phyloP scores from a whole-genome alignment of 2,797 vertebrate genomes.

The Australoheros facetus region DNA sequence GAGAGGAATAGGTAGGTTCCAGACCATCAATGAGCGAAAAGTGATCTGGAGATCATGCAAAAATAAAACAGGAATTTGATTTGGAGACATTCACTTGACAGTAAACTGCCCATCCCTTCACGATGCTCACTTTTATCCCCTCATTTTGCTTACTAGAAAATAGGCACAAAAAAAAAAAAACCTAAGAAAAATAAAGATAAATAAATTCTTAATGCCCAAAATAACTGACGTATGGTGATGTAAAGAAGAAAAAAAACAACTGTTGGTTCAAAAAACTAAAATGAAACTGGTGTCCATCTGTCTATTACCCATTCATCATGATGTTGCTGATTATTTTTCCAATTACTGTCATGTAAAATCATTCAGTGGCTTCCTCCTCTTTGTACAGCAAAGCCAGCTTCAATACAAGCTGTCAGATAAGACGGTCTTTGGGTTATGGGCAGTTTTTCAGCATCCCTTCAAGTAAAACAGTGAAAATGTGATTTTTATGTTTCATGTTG shows the following conservation, averaged over 20 bases:
- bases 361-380: conserved; percentile 24
- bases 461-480: conserved; percentile 43
- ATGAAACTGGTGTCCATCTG: conserved; percentile 28
- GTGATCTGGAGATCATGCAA: conserved; percentile 29
- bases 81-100: conserved; percentile 12
- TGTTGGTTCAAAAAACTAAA: conserved; percentile 5
- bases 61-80: not conserved
- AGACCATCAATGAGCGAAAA: conserved; percentile 42
- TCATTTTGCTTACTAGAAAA: not conserved
- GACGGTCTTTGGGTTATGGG: conserved; percentile 18
- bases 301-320: conserved; percentile 14
- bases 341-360: conserved; percentile 49
- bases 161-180: not conserved
- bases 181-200: not conserved
- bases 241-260: conserved; percentile 16
- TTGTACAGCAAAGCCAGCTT: conserved; percentile 22
- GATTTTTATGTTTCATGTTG: conserved; percentile 42
- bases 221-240: not conserved
- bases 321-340: conserved; percentile 41
- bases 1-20: conserved; percentile 17
- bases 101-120: not conserved
- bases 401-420: conserved; percentile 44
- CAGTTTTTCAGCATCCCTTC: conserved; percentile 18
- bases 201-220: not conserved
- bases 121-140: conserved; percentile 6